Evolutionary conservation across 2,797 vertebrate genomes (phyloP).

Genomic region (Helarctos malayanus): DNA sequence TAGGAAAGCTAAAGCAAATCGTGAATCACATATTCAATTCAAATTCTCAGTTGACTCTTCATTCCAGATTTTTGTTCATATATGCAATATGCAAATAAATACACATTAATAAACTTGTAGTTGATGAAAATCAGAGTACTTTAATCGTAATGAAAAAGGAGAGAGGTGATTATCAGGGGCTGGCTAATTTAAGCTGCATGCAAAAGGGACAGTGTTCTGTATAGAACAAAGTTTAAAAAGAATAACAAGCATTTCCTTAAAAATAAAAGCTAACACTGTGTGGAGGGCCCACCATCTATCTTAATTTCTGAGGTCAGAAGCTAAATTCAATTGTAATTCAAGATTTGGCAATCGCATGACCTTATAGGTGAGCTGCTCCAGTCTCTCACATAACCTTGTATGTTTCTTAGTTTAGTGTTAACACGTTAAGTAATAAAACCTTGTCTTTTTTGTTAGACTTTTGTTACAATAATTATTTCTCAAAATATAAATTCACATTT

Average conservation of each 20-base stretch:
- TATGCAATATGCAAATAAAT: not conserved
- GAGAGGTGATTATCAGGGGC: not conserved
- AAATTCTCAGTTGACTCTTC: not conserved
- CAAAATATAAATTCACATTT: not conserved
- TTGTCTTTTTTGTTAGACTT: constrained; percentile 18
- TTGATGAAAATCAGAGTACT: not conserved
- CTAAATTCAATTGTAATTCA: constrained; percentile 55
- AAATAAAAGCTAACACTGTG: not conserved
- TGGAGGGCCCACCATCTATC: constrained; percentile 8
- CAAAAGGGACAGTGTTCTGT: not conserved
- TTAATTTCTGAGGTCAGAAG: constrained; percentile 65
- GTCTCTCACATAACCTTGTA: not conserved
- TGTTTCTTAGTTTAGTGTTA: constrained; percentile 18
- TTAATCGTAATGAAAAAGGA: not conserved
- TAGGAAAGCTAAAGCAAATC: not conserved
- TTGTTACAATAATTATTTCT: not conserved
- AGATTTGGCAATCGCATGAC: not conserved
- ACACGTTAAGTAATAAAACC: not conserved
- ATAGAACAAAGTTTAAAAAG: not conserved
- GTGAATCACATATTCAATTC: not conserved
- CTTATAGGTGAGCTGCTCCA: not conserved
- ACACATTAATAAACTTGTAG: not conserved
- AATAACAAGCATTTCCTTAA: constrained; percentile 41
- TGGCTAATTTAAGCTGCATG: not conserved
- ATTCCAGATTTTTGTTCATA: not conserved